Percentiles rank a stretch among this genome's conserved stretches.
phyloP scores from a whole-genome alignment of 2,797 vertebrate genomes.

The Phataginus tetradactyla region DNA sequence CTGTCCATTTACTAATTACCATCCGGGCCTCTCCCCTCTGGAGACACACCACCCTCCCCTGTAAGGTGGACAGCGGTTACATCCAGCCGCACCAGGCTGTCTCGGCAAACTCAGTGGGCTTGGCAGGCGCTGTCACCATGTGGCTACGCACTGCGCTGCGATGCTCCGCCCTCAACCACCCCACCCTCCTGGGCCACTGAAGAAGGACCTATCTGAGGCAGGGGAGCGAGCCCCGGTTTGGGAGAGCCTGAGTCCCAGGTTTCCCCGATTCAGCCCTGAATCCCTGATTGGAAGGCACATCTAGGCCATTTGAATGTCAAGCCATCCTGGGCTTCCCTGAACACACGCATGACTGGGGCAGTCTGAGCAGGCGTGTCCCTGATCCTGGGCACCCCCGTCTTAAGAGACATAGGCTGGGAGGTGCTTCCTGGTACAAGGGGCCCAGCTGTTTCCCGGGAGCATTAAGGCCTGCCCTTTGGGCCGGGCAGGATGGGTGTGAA shows the following conservation, averaged over 20 bases:
- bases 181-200: not conserved
- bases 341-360: accelerated
- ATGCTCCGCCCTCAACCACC: accelerated
- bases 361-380: too few relatives aligned
- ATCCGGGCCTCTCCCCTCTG: not conserved
- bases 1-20: not conserved
- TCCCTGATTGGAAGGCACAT: not conserved
- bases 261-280: not conserved
- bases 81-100: too few relatives aligned
- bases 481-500: accelerated
- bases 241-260: too few relatives aligned
- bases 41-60: not conserved
- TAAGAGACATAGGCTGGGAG: not conserved
- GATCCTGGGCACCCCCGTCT: not conserved
- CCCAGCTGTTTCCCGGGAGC: accelerated
- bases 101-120: too few relatives aligned
- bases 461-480: not conserved
- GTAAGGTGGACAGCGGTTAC: accelerated
- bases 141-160: accelerated
- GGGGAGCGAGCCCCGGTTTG: accelerated
- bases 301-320: not conserved
- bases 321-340: not conserved
- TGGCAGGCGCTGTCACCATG: too few relatives aligned
- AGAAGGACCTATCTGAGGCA: not conserved
- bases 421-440: accelerated